Percentiles rank a stretch among this genome's conserved stretches.
Evolutionary conservation across 2,888 invertebrate genomes (phyloP).

Genomic region (Tineola bisselliella): DNA sequence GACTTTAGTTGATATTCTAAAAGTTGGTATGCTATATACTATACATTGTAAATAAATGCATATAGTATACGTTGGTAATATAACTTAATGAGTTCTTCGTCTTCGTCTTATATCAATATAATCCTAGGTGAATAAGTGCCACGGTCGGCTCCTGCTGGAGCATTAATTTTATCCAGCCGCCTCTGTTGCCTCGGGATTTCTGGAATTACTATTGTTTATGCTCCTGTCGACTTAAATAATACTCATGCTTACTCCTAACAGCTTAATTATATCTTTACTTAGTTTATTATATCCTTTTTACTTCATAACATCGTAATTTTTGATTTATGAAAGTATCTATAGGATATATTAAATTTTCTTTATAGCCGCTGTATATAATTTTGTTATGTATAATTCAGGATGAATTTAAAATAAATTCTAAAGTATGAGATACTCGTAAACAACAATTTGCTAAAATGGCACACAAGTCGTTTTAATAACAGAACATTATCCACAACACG

Average conservation of each 20-base stretch:
- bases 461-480: conserved; percentile 9
- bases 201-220: conserved; percentile 53
- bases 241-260: conserved; percentile 14
- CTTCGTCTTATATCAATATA: conserved; percentile 13
- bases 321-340: background rate
- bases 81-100: background rate
- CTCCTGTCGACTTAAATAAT: conserved; percentile 37
- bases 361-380: background rate
- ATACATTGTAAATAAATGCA: background rate
- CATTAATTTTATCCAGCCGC: conserved; percentile 44
- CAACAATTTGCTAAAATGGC: conserved; percentile 10
- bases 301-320: too few species aligned
- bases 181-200: conserved; percentile 40
- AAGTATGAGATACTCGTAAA: background rate
- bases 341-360: too few species aligned
- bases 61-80: background rate
- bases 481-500: conserved; percentile 7
- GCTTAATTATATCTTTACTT: conserved; percentile 4
- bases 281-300: background rate
- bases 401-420: background rate
- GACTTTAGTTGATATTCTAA: too few species aligned
- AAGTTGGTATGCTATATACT: background rate
- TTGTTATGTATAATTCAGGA: background rate
- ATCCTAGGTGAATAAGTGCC: conserved; percentile 14
- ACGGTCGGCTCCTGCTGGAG: background rate